phyloP scores from a whole-genome alignment of 2,113 vertebrate species.

The Melanotaenia duboulayi region DNA sequence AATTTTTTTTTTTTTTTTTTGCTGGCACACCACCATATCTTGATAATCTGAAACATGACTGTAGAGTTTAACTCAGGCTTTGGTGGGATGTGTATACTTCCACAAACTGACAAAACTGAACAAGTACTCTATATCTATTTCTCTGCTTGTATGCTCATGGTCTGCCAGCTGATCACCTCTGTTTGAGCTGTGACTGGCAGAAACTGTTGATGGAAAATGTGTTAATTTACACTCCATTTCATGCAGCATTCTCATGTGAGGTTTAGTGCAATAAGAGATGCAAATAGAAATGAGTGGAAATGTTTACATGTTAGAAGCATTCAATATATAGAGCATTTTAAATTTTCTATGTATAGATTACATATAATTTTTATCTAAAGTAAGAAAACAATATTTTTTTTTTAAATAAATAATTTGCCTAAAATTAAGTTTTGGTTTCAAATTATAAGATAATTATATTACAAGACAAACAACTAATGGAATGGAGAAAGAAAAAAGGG shows the following conservation, averaged over 20 bases:
- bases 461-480: too few relatives aligned
- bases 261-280: not conserved
- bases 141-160: constrained; percentile 3
- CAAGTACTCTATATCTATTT: not conserved
- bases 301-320: not conserved
- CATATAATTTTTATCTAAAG: too few relatives aligned
- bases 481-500: too few relatives aligned
- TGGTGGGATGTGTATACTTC: not conserved
- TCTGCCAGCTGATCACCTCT: constrained; percentile 1
- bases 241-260: not conserved
- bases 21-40: not conserved
- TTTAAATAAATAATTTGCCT: too few relatives aligned
- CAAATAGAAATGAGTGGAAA: constrained; percentile 7
- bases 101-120: constrained; percentile 17
- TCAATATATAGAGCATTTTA: not conserved
- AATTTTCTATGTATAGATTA: too few relatives aligned
- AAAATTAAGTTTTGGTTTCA: too few relatives aligned
- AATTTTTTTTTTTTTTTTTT: not conserved
- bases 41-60: not conserved
- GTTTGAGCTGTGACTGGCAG: constrained; percentile 27
- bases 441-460: too few relatives aligned
- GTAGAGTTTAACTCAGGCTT: constrained; percentile 6
- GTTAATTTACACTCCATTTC: constrained; percentile 9
- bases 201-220: constrained; percentile 16
- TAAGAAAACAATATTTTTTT: too few relatives aligned